Conservation (phyloP, 2,113 vertebrate genomes). For the Pyxicephalus adspersus region DNA sequence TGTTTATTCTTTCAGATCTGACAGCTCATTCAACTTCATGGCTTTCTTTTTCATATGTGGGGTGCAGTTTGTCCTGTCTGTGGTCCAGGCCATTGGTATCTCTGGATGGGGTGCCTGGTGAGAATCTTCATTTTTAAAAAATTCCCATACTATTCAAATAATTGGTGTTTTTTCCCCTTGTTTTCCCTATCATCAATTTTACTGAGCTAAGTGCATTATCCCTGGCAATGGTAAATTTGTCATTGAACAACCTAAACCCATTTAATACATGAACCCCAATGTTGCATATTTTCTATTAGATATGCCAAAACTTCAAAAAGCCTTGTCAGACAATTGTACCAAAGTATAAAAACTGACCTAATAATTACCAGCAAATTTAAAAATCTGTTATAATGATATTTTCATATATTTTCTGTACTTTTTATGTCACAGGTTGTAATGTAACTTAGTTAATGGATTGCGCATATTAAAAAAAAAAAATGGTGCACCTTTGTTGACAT, state of each 20-base stretch:
- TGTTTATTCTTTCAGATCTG: conserved; percentile 72
- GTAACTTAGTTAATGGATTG: too few relatives aligned
- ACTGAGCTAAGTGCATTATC: too few relatives aligned
- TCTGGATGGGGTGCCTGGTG: conserved; percentile 89
- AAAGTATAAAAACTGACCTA: too few relatives aligned
- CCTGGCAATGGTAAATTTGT: too few relatives aligned
- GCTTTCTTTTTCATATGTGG: conserved; percentile 94
- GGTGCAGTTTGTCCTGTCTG: conserved; percentile 79
- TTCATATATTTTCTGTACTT: background rate
- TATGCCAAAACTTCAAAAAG: too few relatives aligned
- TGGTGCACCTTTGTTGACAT: too few relatives aligned
- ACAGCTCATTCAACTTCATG: conserved; percentile 98
- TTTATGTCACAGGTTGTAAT: background rate
- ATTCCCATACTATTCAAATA: background rate
- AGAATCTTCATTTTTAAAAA: conserved; percentile 61
- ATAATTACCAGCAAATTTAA: too few relatives aligned
- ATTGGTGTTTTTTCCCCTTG: background rate
- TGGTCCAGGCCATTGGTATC: conserved; percentile 86
- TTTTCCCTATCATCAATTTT: too few relatives aligned
- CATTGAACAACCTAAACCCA: background rate
- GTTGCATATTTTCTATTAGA: too few relatives aligned
- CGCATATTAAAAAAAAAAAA: too few relatives aligned
- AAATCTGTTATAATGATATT: too few relatives aligned
- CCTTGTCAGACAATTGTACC: too few relatives aligned
- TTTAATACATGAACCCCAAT: background rate